These are phyloP conservation scores for Cossypha polioptera DNA, from an alignment of 2,797 vertebrate species.

Conservation along the genomic window DNA sequence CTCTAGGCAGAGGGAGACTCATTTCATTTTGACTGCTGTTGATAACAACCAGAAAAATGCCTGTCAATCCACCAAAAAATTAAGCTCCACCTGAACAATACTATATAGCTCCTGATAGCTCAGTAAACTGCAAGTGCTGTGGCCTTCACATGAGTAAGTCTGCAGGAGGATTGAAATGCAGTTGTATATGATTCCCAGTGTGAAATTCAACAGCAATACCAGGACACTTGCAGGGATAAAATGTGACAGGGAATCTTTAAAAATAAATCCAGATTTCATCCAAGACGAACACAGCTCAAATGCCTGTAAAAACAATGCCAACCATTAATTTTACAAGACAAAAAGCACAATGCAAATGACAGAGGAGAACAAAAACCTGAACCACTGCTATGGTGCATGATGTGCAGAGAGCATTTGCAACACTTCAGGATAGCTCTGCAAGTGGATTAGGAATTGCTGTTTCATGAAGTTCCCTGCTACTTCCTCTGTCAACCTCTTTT, in stretches of 20 bases:
- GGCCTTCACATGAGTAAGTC: neutral
- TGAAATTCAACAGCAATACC: neutral
- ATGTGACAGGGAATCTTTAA: neutral
- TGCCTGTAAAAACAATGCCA: fast-evolving
- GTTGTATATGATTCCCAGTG: fast-evolving
- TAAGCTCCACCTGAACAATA: neutral
- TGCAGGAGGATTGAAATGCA: neutral
- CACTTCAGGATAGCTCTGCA: neutral
- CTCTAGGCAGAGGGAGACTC: neutral
- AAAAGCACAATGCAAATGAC: neutral
- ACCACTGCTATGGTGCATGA: neutral
- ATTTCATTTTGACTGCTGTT: neutral
- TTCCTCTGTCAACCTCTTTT: neutral
- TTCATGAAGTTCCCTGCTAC: constrained; percentile 3
- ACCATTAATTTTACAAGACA: neutral
- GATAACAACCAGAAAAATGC: neutral
- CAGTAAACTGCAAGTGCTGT: neutral
- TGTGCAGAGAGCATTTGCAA: neutral
- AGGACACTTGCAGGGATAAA: neutral
- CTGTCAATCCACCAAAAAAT: neutral
- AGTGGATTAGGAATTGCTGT: neutral
- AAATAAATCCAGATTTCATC: neutral
- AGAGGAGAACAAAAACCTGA: neutral
- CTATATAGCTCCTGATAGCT: neutral
- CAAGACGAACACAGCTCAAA: neutral